Evolutionary conservation across 1,140 invertebrate genomes (phyloP), one percentile per base, ranked within the genome.

Genomic region (Platyscapa corneri): DNA sequence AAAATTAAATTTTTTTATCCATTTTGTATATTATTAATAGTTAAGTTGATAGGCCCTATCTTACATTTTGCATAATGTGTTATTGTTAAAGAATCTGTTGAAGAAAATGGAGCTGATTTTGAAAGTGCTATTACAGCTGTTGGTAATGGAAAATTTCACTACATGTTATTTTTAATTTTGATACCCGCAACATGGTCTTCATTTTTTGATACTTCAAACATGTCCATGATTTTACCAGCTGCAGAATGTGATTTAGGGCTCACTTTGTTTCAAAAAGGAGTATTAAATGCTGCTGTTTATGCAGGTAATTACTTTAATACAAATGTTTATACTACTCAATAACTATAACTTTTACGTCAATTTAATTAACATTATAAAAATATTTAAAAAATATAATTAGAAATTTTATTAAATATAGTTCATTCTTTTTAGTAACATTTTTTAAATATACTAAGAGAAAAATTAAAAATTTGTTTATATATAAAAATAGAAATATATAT

Each of bases 241-340:
- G 96, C 96, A 0, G 95, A 96, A 87, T 97, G 96, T 88, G 96
- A 97, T 91, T 93, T 97, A 64, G 87, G 95, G 34, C 91, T 97
- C 53, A 93, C 94, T 1, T 89, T 95, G 0, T 89, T 95, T 27
- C 94, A 96, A 49, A 96, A 96, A 93, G 96, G 96, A 2, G 93
- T 95, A 6, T 89, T 97, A 0, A 96, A 95, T 85, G 95, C 95
- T 0, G 94, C 95, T 67, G 94, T 94, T 39, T 97, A 96, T 91
- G 93, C 93, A 85, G 96, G 96, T 96, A 88, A 70, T 32, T 64
- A 79, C 39, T 39, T 60, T n/a, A 37, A 37, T 12, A 16, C 34
- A 27, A n/a, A 46, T 46, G 5, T 46, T 46, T 46, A 46, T 46
- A 46, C 5, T 46, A 7, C 42, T 46, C 5, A 46, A 5, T 7